Evolutionary conservation across 2,888 invertebrate species (phyloP).

Genomic region (Tenthredo scrophulariae): DNA sequence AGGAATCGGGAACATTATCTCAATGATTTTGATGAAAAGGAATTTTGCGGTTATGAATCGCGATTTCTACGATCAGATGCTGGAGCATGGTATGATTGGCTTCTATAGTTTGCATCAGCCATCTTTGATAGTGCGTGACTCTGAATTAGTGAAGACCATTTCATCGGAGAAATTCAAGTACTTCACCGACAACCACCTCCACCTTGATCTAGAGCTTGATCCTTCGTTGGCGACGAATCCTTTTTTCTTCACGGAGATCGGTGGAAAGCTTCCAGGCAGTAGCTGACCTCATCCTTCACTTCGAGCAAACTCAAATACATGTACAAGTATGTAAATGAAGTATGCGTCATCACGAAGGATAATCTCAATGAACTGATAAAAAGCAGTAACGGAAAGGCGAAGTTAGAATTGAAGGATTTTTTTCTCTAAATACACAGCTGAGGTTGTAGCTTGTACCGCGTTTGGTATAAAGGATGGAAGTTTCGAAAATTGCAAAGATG

Average conservation of each 20-base stretch:
- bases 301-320: constrained; percentile 62
- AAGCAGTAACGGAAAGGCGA: constrained; percentile 58
- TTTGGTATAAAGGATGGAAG: constrained; percentile 67
- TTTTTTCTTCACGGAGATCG: constrained; percentile 64
- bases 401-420: constrained; percentile 61
- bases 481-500: constrained; percentile 61
- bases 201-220: constrained; percentile 61
- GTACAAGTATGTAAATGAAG: constrained; percentile 61
- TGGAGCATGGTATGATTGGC: constrained; percentile 13
- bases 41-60: constrained; percentile 5
- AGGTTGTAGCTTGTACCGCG: constrained; percentile 65
- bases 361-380: constrained; percentile 57
- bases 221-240: constrained; percentile 67
- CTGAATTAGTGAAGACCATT: constrained; percentile 67
- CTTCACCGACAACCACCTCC: constrained; percentile 63
- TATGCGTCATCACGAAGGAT: constrained; percentile 62
- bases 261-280: constrained; percentile 63
- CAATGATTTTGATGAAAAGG: constrained; percentile 10
- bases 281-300: constrained; percentile 61
- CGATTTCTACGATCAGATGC: constrained; percentile 24
- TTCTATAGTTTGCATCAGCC: constrained; percentile 60
- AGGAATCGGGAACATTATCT: neutral
- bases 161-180: constrained; percentile 65
- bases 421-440: constrained; percentile 64
- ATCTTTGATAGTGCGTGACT: constrained; percentile 65